Evolutionary conservation across 2,888 invertebrate genomes (phyloP).

Genomic region (Cryptus viduatorius): DNA sequence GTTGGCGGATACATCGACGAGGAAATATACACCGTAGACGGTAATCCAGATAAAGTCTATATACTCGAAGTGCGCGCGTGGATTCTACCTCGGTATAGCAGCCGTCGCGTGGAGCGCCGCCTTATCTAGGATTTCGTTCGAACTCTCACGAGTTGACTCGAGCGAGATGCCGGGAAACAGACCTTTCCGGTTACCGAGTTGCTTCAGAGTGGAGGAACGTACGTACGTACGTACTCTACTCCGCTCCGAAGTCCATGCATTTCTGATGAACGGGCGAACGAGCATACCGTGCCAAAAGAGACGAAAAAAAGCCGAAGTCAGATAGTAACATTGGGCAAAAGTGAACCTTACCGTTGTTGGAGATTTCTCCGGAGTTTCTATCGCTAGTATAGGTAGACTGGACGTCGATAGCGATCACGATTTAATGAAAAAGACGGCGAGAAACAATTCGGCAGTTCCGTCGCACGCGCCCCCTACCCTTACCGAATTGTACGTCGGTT

Average conservation of each 20-base stretch:
- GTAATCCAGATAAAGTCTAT: constrained; percentile 79
- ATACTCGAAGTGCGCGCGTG: constrained; percentile 42
- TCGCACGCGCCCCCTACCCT: constrained; percentile 24
- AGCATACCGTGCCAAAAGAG: constrained; percentile 30
- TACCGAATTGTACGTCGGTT: constrained; percentile 17
- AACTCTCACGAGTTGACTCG: constrained; percentile 54
- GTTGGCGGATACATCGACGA: constrained; percentile 65
- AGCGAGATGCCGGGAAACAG: constrained; percentile 41
- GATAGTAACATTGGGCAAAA: constrained; percentile 1
- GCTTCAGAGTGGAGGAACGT: background rate
- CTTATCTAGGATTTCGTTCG: constrained; percentile 58
- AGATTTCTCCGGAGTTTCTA: background rate
- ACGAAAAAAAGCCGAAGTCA: background rate
- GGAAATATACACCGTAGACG: constrained; percentile 72
- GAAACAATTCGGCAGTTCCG: constrained; percentile 73
- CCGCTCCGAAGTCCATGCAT: constrained; percentile 80
- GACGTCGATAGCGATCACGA: constrained; percentile 79
- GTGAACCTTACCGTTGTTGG: background rate
- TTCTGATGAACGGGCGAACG: constrained; percentile 81
- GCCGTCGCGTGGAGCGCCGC: constrained; percentile 9
- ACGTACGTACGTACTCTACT: constrained; percentile 18
- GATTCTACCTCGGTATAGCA: background rate
- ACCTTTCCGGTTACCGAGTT: constrained; percentile 47
- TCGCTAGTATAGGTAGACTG: constrained; percentile 49
- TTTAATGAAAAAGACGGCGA: constrained; percentile 78